These are phyloP conservation scores for Pseudopleuronectes americanus DNA, from an alignment of 2,797 vertebrate species.

Conservation along the genomic window DNA sequence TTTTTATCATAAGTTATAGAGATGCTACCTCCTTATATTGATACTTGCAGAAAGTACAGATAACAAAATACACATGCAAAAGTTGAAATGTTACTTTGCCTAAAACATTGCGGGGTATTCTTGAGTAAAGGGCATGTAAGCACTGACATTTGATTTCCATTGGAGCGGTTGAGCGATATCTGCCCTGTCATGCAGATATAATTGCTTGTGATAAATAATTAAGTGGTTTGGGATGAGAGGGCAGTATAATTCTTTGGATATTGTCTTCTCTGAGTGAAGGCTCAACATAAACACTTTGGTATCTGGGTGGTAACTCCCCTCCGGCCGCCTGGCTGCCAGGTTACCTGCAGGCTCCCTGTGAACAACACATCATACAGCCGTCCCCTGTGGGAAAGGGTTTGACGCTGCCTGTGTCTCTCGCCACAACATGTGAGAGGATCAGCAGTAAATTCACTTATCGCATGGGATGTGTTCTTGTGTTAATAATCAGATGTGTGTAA, in stretches of 20 bases:
- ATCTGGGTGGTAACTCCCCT: conserved; percentile 71
- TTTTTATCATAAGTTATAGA: background rate
- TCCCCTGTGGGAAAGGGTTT: conserved; percentile 49
- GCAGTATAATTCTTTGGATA: conserved; percentile 47
- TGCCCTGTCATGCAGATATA: conserved; percentile 60
- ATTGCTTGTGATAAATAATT: conserved; percentile 73
- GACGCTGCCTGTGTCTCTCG: background rate
- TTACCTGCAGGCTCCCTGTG: conserved; percentile 71
- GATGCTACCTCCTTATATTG: background rate
- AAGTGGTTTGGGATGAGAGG: conserved; percentile 54
- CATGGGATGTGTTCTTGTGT: conserved; percentile 15
- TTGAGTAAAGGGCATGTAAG: conserved; percentile 42
- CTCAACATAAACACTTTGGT: conserved; percentile 67
- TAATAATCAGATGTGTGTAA: conserved; percentile 5
- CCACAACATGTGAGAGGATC: conserved; percentile 4
- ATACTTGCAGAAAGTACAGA: background rate
- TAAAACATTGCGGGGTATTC: conserved; percentile 16
- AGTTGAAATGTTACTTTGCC: conserved; percentile 30
- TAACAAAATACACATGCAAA: background rate
- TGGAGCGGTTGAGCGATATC: conserved; percentile 20
- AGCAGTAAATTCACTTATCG: conserved; percentile 3
- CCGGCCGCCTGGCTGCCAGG: conserved; percentile 74
- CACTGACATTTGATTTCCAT: conserved; percentile 58
- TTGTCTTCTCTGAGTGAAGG: conserved; percentile 41
- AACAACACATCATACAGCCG: conserved; percentile 44